Conservation (phyloP, 30 jellyfish, hydroid and myxozoan genomes). For the Kudoa iwatai region DNA sequence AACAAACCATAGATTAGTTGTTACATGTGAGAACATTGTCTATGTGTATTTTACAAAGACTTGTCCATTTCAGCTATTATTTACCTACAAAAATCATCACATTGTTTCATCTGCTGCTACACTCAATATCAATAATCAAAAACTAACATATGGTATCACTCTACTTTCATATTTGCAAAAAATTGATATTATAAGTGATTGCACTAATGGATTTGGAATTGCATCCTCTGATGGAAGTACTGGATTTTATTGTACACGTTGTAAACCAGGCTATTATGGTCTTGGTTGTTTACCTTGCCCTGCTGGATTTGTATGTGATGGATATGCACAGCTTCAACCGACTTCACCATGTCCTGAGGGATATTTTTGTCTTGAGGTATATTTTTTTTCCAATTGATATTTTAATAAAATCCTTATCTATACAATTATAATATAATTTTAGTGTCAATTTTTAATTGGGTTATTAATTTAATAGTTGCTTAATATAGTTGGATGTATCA, state of each 20-base stretch:
- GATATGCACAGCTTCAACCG: conserved; percentile 86
- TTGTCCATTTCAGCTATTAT: conserved; percentile 64
- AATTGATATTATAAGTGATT: conserved; percentile 70
- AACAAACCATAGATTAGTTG: conserved; percentile 40
- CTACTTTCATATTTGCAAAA: conserved; percentile 67
- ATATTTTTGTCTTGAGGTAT: not conserved
- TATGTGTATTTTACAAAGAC: conserved; percentile 73
- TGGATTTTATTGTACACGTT: conserved; percentile 46
- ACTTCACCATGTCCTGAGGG: conserved; percentile 98
- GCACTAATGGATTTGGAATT: conserved; percentile 62
- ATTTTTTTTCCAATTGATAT: too few relatives aligned
- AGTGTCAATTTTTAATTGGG: too few relatives aligned
- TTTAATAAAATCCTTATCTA: too few relatives aligned
- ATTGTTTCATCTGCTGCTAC: conserved; percentile 70
- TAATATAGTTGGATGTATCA: too few relatives aligned
- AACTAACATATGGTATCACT: conserved; percentile 44
- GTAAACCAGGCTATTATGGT: conserved; percentile 94
- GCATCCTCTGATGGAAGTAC: conserved; percentile 69
- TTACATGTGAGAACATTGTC: conserved; percentile 53
- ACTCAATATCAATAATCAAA: conserved; percentile 47
- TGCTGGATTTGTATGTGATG: conserved; percentile 82
- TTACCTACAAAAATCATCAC: conserved; percentile 57
- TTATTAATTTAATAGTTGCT: too few relatives aligned
- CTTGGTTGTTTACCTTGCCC: conserved; percentile 92
- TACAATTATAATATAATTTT: too few relatives aligned